phyloP scores from a whole-genome alignment of 1,140 invertebrate genomes.

The Tetragnatha versicolor region DNA sequence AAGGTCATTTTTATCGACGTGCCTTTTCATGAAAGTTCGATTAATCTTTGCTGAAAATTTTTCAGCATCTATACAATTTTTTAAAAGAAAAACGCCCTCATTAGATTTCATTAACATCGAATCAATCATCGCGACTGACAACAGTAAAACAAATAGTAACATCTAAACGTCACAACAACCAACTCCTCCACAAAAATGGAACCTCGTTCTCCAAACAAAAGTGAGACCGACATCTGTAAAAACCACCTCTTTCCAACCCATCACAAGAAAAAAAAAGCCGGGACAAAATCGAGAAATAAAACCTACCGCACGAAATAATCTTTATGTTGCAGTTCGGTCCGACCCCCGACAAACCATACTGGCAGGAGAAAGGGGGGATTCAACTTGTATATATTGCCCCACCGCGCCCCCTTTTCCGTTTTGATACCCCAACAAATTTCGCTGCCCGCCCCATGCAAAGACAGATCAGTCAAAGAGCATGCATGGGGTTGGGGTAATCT shows the following conservation, averaged over 20 bases:
- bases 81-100: no score
- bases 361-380: not conserved
- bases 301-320: constrained; percentile 21
- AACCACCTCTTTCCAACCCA: no score
- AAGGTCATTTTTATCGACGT: no score
- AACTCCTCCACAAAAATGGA: no score
- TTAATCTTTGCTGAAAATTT: no score
- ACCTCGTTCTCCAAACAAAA: not conserved
- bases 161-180: not conserved
- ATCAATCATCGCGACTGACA: not conserved
- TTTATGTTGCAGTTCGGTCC: constrained; percentile 6
- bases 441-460: constrained; percentile 41
- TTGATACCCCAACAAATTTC: constrained; percentile 41
- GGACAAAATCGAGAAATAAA: not conserved
- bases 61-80: no score
- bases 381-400: constrained; percentile 26
- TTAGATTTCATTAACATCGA: no score
- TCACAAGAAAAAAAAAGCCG: not conserved
- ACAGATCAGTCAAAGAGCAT: constrained; percentile 54
- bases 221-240: no score
- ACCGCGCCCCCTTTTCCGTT: constrained; percentile 27
- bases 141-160: not conserved
- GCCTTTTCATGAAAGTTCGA: no score
- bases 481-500: constrained; percentile 55
- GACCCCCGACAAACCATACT: constrained; percentile 32